phyloP scores from a whole-genome alignment of 2,888 invertebrate genomes.

The Labia minor region DNA sequence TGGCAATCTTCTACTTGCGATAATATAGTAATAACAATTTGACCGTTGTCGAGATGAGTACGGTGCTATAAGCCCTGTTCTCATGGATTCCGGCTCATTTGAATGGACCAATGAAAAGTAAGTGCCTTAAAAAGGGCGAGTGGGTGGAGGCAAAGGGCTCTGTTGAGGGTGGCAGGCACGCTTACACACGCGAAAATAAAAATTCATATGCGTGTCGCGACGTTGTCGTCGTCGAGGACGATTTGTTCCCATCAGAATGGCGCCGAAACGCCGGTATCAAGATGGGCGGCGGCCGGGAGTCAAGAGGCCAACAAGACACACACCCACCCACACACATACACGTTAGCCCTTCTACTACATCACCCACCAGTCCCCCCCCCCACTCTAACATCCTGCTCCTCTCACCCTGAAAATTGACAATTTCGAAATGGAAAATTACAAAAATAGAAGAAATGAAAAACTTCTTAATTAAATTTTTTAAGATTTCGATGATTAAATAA shows the following conservation, averaged over 20 bases:
- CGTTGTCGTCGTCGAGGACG: background rate
- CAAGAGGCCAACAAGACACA: too few relatives aligned
- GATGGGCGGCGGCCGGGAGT: background rate
- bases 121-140: background rate
- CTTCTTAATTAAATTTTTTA: too few relatives aligned
- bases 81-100: slow-evolving; percentile 1
- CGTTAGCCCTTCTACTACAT: too few relatives aligned
- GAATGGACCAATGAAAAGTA: slow-evolving; percentile 13
- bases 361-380: too few relatives aligned
- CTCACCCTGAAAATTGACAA: too few relatives aligned
- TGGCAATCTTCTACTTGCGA: slow-evolving; percentile 1
- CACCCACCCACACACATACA: too few relatives aligned
- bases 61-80: background rate
- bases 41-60: slow-evolving; percentile 5
- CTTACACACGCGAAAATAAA: slow-evolving; percentile 4
- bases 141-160: background rate
- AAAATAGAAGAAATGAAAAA: too few relatives aligned
- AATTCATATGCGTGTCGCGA: slow-evolving; percentile 13
- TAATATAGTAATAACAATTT: slow-evolving; percentile 7
- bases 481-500: too few relatives aligned
- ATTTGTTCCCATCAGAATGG: slow-evolving; percentile 5
- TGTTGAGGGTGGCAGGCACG: background rate
- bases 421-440: too few relatives aligned
- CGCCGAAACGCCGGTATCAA: slow-evolving; percentile 13
- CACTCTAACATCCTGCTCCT: too few relatives aligned